Percentiles rank a stretch among this genome's conserved stretches.
phyloP scores from a whole-genome alignment of 2,888 invertebrate genomes.

The Neria commutata region DNA sequence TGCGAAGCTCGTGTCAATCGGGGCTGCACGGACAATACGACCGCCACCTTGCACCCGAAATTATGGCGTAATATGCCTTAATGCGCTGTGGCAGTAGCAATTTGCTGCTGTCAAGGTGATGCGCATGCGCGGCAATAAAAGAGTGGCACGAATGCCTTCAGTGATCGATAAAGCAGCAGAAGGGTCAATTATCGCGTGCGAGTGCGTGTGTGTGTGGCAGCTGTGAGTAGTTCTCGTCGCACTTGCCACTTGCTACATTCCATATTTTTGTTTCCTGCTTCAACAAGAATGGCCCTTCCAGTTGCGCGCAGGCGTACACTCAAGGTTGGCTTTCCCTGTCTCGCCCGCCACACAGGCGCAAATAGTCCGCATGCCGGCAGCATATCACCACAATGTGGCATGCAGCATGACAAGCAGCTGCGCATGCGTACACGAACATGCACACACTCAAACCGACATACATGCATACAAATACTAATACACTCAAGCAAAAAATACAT shows the following conservation, averaged over 20 bases:
- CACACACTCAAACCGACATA: constrained; percentile 17
- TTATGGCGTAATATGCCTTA: constrained; percentile 48
- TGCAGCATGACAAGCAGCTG: constrained; percentile 1
- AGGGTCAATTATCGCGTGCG: neutral
- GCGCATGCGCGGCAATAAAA: constrained; percentile 53
- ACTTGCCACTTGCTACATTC: neutral
- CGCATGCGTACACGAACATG: constrained; percentile 29
- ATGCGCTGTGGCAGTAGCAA: constrained; percentile 55
- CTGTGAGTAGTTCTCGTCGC: neutral
- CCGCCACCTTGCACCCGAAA: constrained; percentile 30
- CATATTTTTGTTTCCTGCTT: too few species aligned
- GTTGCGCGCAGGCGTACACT: too few species aligned
- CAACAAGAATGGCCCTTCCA: too few species aligned
- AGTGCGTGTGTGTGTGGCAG: neutral
- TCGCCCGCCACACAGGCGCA: constrained; percentile 1
- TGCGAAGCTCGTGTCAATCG: neutral
- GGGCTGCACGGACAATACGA: neutral
- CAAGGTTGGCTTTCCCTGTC: too few species aligned
- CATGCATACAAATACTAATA: constrained; percentile 14
- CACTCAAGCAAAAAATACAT: too few species aligned
- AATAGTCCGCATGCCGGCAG: neutral
- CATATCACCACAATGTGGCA: neutral
- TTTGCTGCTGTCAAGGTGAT: constrained; percentile 50
- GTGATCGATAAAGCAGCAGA: neutral
- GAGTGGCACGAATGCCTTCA: constrained; percentile 9